phyloP scores from a whole-genome alignment of 2,113 vertebrate genomes.

The Dipodomys ordii region DNA sequence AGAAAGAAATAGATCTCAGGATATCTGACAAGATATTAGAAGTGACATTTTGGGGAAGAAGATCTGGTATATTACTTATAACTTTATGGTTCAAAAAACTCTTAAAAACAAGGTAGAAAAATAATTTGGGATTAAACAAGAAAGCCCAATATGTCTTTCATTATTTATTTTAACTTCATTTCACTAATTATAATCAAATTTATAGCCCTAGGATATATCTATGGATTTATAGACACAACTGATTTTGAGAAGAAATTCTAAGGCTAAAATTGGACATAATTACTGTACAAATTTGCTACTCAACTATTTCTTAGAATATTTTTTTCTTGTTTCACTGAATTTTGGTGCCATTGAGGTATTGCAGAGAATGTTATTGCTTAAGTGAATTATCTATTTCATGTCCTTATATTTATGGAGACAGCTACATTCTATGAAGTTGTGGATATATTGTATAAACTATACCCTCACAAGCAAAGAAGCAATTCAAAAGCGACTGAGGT shows the following conservation, averaged over 20 bases:
- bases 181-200: not conserved
- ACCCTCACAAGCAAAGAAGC: too few species aligned
- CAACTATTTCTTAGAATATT: not conserved
- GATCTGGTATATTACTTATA: not conserved
- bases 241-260: not conserved
- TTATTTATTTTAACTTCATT: not conserved
- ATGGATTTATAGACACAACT: not conserved
- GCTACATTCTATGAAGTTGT: not conserved
- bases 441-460: too few species aligned
- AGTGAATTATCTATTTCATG: not conserved
- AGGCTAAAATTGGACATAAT: not conserved
- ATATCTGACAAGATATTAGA: not conserved
- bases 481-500: not conserved
- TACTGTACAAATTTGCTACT: not conserved
- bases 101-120: not conserved
- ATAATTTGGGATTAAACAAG: not conserved
- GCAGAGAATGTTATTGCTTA: rapidly evolving
- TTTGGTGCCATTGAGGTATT: not conserved
- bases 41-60: rapidly evolving
- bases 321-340: not conserved
- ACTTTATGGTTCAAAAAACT: not conserved
- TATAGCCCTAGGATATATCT: not conserved
- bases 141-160: not conserved
- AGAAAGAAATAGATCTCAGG: too few species aligned
- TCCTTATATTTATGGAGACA: not conserved